Base-by-base conservation (phyloP, 2,888 invertebrate genomes). In the Reticulitermes lucifugus region DNA sequence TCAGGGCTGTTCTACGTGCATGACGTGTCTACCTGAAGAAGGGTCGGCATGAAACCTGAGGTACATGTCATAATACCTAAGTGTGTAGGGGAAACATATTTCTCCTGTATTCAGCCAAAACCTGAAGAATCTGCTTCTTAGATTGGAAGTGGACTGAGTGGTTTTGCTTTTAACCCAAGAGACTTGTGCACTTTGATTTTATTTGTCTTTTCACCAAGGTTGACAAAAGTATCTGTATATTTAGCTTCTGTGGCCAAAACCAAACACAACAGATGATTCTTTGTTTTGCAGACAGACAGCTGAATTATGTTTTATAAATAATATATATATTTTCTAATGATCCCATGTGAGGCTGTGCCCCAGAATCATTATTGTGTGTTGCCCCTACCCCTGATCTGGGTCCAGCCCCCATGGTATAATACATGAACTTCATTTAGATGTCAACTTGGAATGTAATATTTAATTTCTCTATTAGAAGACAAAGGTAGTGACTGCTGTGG, bases 1-100 rank as follows among this genome's bases (percentile, higher is more conserved):
- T 85, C 85, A 85, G 85, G 85, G 81, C 82, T 85, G 82, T 85
- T 80, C 85, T 82, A 80, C 55, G 25, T 65, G 59, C 84, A 75
- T 29, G 51, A 59, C 46, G 79, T 70, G 51, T 83, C 65, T 7
- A 65, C 25, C 18, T 55, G 55, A 55, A 55, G 55, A 55, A 55
- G 65, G 7, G 65, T 83, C 22, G 25, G 21, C 77, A 46, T n/a
- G 10, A n/a, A 46, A 77, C n/a, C 77, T 43, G 46, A 51, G 43
- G 77, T 22, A 77, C 51, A n/a, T 25, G n/a, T n/a, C n/a, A 73
- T 41, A 21, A 71, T 29, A 14, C 29, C 9, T 71, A 29, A 29
- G 12, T 71, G 71, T 71, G 71, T 71, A 2, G 71, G 71, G 35
- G 75, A 35, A 43, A 22, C 51, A 46, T 46, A 43, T 21, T 46